Conservation (phyloP, 2,113 vertebrate genomes). For the Crotophaga sulcirostris region DNA sequence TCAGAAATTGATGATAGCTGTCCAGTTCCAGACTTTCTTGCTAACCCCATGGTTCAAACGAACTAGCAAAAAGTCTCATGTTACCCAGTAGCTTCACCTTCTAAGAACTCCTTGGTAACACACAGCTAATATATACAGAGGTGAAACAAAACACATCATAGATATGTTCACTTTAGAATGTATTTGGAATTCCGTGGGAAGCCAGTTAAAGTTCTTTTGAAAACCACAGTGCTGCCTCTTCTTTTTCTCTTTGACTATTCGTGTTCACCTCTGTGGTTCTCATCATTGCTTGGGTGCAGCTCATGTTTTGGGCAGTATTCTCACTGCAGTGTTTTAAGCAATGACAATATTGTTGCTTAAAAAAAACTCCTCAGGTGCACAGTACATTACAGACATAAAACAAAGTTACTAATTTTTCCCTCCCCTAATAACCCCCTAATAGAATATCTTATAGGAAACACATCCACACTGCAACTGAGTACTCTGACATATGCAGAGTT, state of each 20-base stretch:
- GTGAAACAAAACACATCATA: background rate
- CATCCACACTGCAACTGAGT: background rate
- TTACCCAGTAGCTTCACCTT: background rate
- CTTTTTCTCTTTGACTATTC: background rate
- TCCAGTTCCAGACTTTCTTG: background rate
- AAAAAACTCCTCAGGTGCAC: background rate
- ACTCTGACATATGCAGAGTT: background rate
- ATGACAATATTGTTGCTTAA: background rate
- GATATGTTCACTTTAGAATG: background rate
- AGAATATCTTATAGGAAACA: background rate
- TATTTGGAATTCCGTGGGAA: background rate
- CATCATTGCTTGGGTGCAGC: background rate
- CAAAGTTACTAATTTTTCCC: background rate
- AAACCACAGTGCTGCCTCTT: background rate
- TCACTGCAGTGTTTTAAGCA: background rate
- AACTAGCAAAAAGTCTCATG: background rate
- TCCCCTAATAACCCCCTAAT: background rate
- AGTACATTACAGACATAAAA: background rate
- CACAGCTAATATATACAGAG: background rate
- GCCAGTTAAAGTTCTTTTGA: background rate
- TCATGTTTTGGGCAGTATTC: background rate
- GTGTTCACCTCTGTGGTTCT: background rate
- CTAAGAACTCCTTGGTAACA: background rate
- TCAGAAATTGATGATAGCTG: background rate
- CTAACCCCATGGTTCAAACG: background rate